Evolutionary conservation across 2,113 vertebrate species (phyloP).

Genomic region (Hemicordylus capensis): DNA sequence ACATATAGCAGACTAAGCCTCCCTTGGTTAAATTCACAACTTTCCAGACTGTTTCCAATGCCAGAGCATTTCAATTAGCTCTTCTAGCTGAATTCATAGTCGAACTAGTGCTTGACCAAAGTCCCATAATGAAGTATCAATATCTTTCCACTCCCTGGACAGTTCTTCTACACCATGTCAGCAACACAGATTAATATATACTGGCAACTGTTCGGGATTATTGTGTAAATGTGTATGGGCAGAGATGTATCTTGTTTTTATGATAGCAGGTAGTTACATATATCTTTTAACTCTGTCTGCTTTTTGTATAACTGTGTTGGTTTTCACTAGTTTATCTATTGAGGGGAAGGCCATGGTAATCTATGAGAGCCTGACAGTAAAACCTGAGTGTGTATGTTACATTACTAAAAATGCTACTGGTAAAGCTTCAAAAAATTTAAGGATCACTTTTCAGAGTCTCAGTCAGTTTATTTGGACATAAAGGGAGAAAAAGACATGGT

Average conservation of each 20-base stretch:
- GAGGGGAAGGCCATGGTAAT: slow-evolving; percentile 22
- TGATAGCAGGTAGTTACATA: not conserved
- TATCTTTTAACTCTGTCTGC: slow-evolving; percentile 16
- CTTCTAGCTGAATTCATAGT: not conserved
- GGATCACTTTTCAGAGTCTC: slow-evolving; percentile 42
- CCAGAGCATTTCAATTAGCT: not conserved
- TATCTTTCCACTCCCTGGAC: not conserved
- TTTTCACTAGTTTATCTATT: slow-evolving; percentile 39
- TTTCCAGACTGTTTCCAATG: not conserved
- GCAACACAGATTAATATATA: not conserved
- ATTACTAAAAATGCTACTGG: slow-evolving; percentile 31
- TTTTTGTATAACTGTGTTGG: slow-evolving; percentile 25
- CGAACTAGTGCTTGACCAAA: not conserved
- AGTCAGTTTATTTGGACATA: slow-evolving; percentile 45
- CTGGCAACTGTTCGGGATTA: not conserved
- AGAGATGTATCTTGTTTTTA: not conserved
- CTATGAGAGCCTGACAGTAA: slow-evolving; percentile 39
- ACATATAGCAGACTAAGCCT: not conserved
- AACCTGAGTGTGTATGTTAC: slow-evolving; percentile 19
- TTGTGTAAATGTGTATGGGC: not conserved
- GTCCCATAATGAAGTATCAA: not conserved
- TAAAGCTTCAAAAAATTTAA: slow-evolving; percentile 53
- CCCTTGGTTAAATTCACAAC: not conserved
- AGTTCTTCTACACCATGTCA: not conserved
- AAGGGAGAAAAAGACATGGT: slow-evolving; percentile 20